These are phyloP conservation scores for Pedionomus torquatus DNA, from an alignment of 2,113 vertebrate species.

Conservation along the genomic window DNA sequence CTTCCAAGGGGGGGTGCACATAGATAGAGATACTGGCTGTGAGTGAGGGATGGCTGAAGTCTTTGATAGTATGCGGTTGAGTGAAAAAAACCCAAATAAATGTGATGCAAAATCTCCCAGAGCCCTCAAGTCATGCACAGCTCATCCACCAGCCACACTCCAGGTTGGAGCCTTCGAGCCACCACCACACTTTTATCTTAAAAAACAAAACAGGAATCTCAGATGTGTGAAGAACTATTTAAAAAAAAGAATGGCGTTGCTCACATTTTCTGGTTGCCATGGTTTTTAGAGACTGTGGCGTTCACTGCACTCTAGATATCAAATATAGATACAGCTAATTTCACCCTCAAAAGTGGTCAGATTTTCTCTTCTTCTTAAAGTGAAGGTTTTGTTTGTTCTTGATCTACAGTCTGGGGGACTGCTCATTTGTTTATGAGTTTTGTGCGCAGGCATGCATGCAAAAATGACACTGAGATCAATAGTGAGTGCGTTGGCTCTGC, in stretches of 20 bases:
- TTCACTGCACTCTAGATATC: neutral
- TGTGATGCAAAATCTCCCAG: neutral
- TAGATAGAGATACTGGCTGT: neutral
- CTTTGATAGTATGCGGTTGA: neutral
- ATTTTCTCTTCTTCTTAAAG: neutral
- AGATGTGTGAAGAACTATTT: neutral
- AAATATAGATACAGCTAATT: neutral
- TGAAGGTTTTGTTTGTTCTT: neutral
- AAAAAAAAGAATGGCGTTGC: neutral
- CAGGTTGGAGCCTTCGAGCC: neutral
- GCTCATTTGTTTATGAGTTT: neutral
- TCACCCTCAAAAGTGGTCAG: neutral
- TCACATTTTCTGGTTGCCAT: slow-evolving; percentile 34
- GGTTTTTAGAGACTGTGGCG: neutral
- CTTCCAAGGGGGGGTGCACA: neutral
- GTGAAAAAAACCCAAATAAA: neutral
- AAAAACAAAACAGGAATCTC: neutral
- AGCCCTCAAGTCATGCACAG: neutral
- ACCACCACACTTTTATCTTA: neutral
- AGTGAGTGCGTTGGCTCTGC: neutral
- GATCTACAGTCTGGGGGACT: neutral
- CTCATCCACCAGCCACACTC: neutral
- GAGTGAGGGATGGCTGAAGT: neutral
- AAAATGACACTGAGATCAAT: neutral
- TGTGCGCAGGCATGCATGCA: neutral